Percentiles rank a stretch among this genome's conserved stretches.
Conservation (phyloP, 2,113 vertebrate species). For the Sinocyclocheilus anophthalmus region DNA sequence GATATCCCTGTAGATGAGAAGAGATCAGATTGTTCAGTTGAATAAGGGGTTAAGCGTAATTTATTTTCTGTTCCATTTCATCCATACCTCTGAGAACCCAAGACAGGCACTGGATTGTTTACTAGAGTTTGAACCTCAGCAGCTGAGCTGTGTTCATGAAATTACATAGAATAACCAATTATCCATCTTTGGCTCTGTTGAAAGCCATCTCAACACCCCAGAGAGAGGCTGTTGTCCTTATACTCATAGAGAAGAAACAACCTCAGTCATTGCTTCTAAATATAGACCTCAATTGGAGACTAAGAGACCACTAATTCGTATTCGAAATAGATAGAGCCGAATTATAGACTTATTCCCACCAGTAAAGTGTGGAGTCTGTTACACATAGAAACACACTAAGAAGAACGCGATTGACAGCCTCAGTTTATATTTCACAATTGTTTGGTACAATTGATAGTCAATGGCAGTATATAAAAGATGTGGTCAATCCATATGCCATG, state of each 20-base stretch:
- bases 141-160: slow-evolving; percentile 76
- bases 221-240: slow-evolving; percentile 70
- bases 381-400: no score
- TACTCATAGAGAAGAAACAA: slow-evolving; percentile 69
- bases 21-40: slow-evolving; percentile 62
- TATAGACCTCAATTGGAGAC: slow-evolving; percentile 57
- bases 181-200: slow-evolving; percentile 72
- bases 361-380: no score
- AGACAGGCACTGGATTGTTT: slow-evolving; percentile 66
- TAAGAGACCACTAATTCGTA: no score
- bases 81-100: slow-evolving; percentile 62
- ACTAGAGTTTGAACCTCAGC: slow-evolving; percentile 72
- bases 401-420: no score
- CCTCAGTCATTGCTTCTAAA: slow-evolving; percentile 71
- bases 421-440: no score
- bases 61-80: slow-evolving; percentile 60
- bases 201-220: slow-evolving; percentile 64
- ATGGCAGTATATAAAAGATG: no score
- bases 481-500: no score
- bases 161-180: slow-evolving; percentile 83
- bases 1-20: slow-evolving; percentile 56
- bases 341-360: no score
- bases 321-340: no score
- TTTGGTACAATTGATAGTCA: no score
- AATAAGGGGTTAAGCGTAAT: slow-evolving; percentile 57